These are phyloP conservation scores for Platysternon megacephalum DNA, from an alignment of 2,113 vertebrate species.

Conservation along the genomic window DNA sequence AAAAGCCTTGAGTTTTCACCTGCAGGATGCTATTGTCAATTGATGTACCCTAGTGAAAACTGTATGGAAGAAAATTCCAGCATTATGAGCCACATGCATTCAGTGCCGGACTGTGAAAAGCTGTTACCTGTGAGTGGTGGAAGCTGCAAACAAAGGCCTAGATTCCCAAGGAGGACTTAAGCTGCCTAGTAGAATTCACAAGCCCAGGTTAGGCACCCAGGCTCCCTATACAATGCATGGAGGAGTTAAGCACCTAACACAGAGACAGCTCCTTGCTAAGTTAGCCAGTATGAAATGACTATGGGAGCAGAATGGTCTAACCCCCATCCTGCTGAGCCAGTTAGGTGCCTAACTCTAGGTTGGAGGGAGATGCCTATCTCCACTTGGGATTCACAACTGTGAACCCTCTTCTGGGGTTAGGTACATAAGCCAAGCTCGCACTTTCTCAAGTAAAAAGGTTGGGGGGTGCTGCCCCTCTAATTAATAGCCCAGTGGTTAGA, in stretches of 20 bases:
- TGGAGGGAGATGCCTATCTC: background rate
- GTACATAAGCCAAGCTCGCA: background rate
- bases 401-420: background rate
- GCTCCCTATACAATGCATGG: background rate
- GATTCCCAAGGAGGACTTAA: no score
- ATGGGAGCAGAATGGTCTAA: background rate
- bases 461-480: background rate
- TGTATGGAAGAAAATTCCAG: background rate
- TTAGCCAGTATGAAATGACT: background rate
- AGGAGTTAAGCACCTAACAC: background rate
- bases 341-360: background rate
- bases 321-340: background rate
- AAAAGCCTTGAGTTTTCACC: background rate
- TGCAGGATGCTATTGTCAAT: background rate
- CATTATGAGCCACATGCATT: background rate
- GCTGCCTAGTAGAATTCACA: background rate
- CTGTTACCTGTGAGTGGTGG: background rate
- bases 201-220: background rate
- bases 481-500: background rate
- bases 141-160: background rate
- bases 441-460: background rate
- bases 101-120: background rate
- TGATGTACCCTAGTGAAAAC: background rate
- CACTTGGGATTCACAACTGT: background rate
- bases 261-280: no score